Evolutionary conservation across 2,888 invertebrate genomes (phyloP), one percentile per base, ranked within the genome.

Genomic region (Euzophera pinguis): DNA sequence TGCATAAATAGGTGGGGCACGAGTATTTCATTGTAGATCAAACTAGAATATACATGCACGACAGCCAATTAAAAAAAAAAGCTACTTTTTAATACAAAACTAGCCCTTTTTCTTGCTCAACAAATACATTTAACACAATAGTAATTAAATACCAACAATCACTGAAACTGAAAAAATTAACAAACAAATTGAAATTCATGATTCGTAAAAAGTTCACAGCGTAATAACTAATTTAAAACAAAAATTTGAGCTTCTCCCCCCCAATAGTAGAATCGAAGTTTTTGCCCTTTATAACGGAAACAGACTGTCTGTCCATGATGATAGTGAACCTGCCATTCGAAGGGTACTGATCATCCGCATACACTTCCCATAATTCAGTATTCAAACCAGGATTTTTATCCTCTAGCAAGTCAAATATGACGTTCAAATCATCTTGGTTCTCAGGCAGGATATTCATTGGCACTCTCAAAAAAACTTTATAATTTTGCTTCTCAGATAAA

Each of bases 341-440:
- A 0, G 75, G 76, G n/a, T 79, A 78, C 0, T 63, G 60, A 0
- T 71, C 57, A 2, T 78, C 75, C 0, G 73, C 69, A 4, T 64
- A 70, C 0, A 86, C 62, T 47, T 78, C 71, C 88, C 88, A 88
- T 1, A 84, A 34, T 39, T 86, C 84, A 0, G 86, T 85, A 43
- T 86, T 86, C 5, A 89, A 54, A 0, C 84, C 86, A 0, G 87
- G 85, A 35, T 88, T 89, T 43, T 84, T 83, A 43, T 88, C 84
- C 65, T 87, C 84, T 0, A 89, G 59, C 1, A 88, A 54, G 58
- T 86, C 84, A 13, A 89, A 80, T 1, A 89, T 76, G 0, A 87
- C 75, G 17, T 75, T 79, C 48, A 89, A 62, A 50, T 86, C 86
- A 0, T 87, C 81, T 35, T 76, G 75, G n/a, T 70, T 73, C 0